Percentiles rank a stretch among this genome's conserved stretches.
Evolutionary conservation across 1,140 invertebrate species (phyloP).

Genomic region (Drosophila orena): DNA sequence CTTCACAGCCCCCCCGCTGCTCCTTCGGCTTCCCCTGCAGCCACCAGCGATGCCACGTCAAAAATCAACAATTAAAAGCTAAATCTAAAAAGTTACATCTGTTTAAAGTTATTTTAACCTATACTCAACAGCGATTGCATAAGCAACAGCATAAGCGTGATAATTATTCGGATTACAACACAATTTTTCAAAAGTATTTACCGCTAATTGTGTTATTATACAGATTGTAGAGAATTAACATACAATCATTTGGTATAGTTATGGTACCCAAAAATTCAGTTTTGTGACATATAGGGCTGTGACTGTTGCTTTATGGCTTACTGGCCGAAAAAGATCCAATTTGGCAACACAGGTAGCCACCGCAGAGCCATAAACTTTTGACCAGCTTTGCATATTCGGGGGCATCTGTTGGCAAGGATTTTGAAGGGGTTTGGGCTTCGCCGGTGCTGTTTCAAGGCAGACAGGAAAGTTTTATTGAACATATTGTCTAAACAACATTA

Average conservation of each 20-base stretch:
- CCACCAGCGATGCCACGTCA: conserved; percentile 10
- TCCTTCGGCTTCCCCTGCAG: conserved; percentile 9
- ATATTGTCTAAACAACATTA: conserved; percentile 77
- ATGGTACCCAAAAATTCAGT: too few species aligned
- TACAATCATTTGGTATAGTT: too few species aligned
- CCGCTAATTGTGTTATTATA: too few species aligned
- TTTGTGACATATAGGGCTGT: too few species aligned
- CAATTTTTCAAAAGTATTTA: too few species aligned
- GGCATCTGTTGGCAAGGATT: conserved; percentile 29
- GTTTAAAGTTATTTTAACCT: too few species aligned
- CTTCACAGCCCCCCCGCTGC: background rate
- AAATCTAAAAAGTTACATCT: background rate
- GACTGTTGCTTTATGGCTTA: too few species aligned
- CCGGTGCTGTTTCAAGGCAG: conserved; percentile 7
- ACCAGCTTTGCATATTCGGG: conserved; percentile 47
- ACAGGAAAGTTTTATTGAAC: conserved; percentile 72
- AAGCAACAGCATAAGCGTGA: too few species aligned
- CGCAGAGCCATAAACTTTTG: conserved; percentile 44
- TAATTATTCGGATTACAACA: too few species aligned
- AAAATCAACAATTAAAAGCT: background rate
- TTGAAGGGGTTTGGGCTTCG: conserved; percentile 16
- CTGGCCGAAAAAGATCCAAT: background rate
- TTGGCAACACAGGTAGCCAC: conserved; percentile 8
- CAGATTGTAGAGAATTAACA: too few species aligned
- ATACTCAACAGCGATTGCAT: too few species aligned